Percentiles rank a stretch among this genome's conserved stretches.
These are phyloP conservation scores for Tenodera sinensis DNA, from an alignment of 2,888 invertebrate genomes.

Conservation along the genomic window DNA sequence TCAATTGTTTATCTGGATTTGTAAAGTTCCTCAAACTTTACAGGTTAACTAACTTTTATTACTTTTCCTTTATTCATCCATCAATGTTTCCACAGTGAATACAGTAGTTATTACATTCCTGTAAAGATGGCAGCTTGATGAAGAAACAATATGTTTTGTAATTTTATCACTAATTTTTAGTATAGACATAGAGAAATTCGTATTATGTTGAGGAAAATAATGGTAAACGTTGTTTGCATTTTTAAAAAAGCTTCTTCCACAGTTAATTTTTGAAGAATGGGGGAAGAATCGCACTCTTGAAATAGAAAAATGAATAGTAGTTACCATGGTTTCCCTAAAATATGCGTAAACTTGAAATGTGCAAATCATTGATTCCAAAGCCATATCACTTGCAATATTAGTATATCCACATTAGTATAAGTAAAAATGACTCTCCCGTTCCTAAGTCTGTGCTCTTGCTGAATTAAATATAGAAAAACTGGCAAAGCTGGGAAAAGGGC, in stretches of 20 bases:
- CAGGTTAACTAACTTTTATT: too few species aligned
- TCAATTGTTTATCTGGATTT: too few species aligned
- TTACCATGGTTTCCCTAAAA: not conserved
- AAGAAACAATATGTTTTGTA: not conserved
- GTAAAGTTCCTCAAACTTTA: too few species aligned
- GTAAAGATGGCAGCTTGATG: not conserved
- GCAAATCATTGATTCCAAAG: not conserved
- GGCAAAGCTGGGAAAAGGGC: constrained; percentile 15
- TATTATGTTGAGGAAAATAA: not conserved
- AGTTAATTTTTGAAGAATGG: not conserved
- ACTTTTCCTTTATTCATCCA: not conserved
- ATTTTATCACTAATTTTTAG: not conserved
- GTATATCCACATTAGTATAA: not conserved
- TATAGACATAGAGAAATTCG: not conserved
- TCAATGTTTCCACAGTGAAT: constrained; percentile 6
- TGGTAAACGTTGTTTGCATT: not conserved
- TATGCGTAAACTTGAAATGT: not conserved
- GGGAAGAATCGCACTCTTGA: not conserved
- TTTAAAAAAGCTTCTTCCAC: not conserved
- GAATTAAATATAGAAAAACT: constrained; percentile 10
- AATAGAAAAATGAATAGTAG: not conserved
- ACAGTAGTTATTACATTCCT: constrained; percentile 14
- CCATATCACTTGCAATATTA: constrained; percentile 6
- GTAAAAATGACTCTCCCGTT: constrained; percentile 11
- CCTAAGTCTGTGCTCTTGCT: constrained; percentile 20